Conservation (phyloP, 2,113 vertebrate genomes). For the Zingel zingel region DNA sequence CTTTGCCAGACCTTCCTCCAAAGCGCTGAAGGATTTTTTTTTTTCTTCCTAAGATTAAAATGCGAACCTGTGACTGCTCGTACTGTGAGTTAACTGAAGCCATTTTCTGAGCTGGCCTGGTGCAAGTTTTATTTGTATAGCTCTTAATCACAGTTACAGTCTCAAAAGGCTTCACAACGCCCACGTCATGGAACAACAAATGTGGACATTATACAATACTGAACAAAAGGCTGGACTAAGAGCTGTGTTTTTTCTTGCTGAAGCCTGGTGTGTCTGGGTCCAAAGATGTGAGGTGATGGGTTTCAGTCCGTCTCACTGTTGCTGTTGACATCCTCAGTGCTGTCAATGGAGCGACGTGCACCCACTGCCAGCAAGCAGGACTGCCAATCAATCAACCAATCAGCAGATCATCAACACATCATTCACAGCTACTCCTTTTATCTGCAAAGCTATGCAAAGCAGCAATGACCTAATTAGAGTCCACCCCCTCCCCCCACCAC, state of each 20-base stretch:
- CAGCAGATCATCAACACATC: slow-evolving; percentile 57
- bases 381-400: slow-evolving; percentile 50
- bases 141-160: slow-evolving; percentile 51
- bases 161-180: slow-evolving; percentile 38
- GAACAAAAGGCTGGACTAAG: slow-evolving; percentile 6
- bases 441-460: slow-evolving; percentile 55
- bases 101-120: slow-evolving; percentile 27
- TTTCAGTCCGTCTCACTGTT: not conserved
- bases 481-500: slow-evolving; percentile 6
- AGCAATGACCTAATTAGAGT: slow-evolving; percentile 58
- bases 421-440: slow-evolving; percentile 35
- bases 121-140: slow-evolving; percentile 43
- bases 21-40: no score
- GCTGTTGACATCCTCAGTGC: slow-evolving; percentile 3
- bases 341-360: not conserved
- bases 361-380: slow-evolving; percentile 22
- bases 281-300: not conserved
- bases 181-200: slow-evolving; percentile 42
- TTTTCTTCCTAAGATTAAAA: not conserved
- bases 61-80: slow-evolving; percentile 20
- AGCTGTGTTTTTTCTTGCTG: slow-evolving; percentile 6
- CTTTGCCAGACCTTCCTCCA: no score
- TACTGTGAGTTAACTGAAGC: slow-evolving; percentile 12
- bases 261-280: not conserved
- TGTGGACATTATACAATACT: slow-evolving; percentile 29